Evolutionary conservation across 1,140 invertebrate genomes (phyloP), one percentile per base, ranked within the genome.

Genomic region (Sipha flava): DNA sequence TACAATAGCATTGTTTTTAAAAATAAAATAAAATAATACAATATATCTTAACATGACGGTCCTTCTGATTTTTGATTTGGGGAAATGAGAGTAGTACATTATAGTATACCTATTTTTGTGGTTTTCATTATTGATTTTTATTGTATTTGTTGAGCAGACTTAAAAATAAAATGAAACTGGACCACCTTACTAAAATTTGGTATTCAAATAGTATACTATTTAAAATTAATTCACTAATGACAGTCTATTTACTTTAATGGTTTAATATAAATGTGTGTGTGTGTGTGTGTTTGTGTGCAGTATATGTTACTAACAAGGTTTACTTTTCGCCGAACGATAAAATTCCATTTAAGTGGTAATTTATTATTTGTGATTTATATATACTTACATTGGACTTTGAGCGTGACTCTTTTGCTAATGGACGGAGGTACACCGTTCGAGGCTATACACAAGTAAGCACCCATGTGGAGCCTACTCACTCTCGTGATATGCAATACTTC

Each of bases 381-480:
- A 52, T 85, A 93, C 93, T 94, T 88, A 95, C 94, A 96, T 88
- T 95, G 93, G n/a, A 95, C 94, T 86, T 92, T 91, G 52, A 96
- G 87, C 81, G 90, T 88, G 29, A 96, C 91, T 68, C 93, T 88
- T 84, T 93, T 94, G 86, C 93, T 94, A 82, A 95, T 94, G n/a
- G 92, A 92, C 23, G 94, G 94, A 47, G 93, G 93, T 3, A 95
- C 93, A 66, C 93, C 92, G 83, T 94, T 94, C 31, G 92, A 93
- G 10, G 93, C 94, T 64, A 96, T 94, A 84, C 94, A 95, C 62
- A 95, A 87, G 86, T 95, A 95, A 23, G 92, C 91, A 3, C 93
- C 94, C 94, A 96, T 96, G 83, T 96, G 94, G 26, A 95, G 88
- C 45, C 94, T 89, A 81, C 93, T 95, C 81, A 96, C 93, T 89